Conservation (phyloP, 2,797 vertebrate species). For the Takifugu rubripes region DNA sequence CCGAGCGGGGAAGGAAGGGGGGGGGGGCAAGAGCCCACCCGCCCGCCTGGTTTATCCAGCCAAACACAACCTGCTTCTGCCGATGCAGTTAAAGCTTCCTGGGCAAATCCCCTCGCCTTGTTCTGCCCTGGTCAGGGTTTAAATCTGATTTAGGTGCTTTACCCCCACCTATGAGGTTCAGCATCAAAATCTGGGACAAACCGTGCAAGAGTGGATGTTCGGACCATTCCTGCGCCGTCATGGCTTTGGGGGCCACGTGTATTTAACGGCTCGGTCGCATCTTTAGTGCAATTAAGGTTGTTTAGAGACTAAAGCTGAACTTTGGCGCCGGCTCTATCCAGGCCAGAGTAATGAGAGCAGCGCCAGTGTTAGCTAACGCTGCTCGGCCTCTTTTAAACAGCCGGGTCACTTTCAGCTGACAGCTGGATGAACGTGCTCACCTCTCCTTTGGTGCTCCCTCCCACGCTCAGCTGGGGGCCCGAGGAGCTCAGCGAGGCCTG, state of each 20-base stretch:
- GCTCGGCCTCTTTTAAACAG: constrained; percentile 65
- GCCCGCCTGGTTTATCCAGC: constrained; percentile 8
- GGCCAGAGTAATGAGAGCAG: constrained; percentile 55
- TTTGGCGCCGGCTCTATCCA: constrained; percentile 46
- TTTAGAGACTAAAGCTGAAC: not conserved
- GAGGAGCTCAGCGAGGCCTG: constrained; percentile 23
- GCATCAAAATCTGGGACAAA: constrained; percentile 20
- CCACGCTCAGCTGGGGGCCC: constrained; percentile 44
- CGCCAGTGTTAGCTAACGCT: constrained; percentile 61
- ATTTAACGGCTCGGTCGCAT: no score
- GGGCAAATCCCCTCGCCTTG: constrained; percentile 33
- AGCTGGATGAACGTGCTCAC: constrained; percentile 30
- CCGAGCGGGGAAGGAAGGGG: constrained; percentile 3
- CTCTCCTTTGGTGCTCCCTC: constrained; percentile 49
- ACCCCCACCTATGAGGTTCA: not conserved
- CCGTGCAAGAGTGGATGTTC: constrained; percentile 9
- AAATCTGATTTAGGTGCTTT: constrained; percentile 9
- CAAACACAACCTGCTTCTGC: constrained; percentile 13
- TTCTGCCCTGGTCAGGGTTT: constrained; percentile 4
- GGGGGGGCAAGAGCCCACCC: not conserved
- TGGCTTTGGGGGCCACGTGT: not conserved
- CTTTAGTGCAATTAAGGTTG: no score
- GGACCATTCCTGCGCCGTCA: not conserved
- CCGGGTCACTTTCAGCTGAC: constrained; percentile 67
- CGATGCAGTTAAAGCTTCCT: constrained; percentile 3